Percentiles rank a stretch among this genome's conserved stretches.
Conservation (phyloP, 2,113 vertebrate species). For the Oryzias melastigma region DNA sequence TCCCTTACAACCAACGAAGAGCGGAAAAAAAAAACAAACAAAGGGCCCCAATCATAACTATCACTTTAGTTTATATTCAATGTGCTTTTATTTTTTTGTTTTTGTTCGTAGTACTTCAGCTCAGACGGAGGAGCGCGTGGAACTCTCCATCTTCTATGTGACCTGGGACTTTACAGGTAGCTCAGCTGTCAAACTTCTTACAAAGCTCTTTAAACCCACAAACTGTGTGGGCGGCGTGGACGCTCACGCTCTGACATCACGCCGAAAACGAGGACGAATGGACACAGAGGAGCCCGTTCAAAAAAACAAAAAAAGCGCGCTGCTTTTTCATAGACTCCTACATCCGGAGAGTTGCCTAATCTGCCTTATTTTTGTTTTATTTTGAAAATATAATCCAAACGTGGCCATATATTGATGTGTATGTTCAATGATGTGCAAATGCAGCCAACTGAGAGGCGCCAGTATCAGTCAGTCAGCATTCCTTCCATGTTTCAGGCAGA, state of each 20-base stretch:
- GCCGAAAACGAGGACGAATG: not conserved
- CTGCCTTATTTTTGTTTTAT: not conserved
- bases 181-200: too few relatives aligned
- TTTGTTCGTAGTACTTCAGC: too few relatives aligned
- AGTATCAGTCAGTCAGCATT: conserved; percentile 6
- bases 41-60: not conserved
- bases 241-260: not conserved
- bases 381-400: not conserved
- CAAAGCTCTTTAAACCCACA: too few relatives aligned
- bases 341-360: not conserved
- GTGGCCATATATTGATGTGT: not conserved
- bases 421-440: conserved; percentile 21
- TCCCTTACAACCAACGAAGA: not conserved
- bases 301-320: not conserved
- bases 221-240: too few relatives aligned
- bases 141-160: not conserved
- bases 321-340: conserved; percentile 8
- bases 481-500: not conserved
- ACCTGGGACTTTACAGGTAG: not conserved
- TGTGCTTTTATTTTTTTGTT: too few relatives aligned
- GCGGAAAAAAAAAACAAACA: not conserved
- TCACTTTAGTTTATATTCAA: conserved; percentile 4
- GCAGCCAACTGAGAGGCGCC: conserved; percentile 4
- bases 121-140: not conserved
- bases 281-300: too few relatives aligned